Evolutionary conservation across 2,797 vertebrate species (phyloP).

Genomic region (Lithobates sylvaticus): DNA sequence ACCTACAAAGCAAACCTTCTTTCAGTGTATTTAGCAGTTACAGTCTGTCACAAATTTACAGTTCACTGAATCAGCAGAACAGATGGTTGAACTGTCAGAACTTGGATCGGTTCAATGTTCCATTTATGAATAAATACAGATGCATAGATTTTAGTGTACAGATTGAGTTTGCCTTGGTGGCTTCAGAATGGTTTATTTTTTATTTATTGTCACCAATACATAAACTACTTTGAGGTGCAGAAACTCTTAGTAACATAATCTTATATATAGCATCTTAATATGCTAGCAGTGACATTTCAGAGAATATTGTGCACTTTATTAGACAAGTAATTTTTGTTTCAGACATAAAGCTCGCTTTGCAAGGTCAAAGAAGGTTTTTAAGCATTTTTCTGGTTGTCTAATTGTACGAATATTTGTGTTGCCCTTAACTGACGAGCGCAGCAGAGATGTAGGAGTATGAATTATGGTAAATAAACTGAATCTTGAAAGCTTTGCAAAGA

Average conservation of each 20-base stretch:
- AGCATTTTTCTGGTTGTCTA: neutral
- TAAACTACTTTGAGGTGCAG: too few relatives aligned
- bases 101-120: neutral
- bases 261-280: too few relatives aligned
- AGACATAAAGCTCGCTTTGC: neutral
- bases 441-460: neutral
- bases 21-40: too few relatives aligned
- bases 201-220: too few relatives aligned
- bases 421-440: neutral
- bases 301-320: too few relatives aligned
- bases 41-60: neutral
- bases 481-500: constrained; percentile 2
- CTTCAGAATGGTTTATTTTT: too few relatives aligned
- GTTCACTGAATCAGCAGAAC: neutral
- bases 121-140: neutral
- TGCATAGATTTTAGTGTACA: too few relatives aligned
- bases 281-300: too few relatives aligned
- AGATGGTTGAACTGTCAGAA: neutral
- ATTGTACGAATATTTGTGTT: neutral
- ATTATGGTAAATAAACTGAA: constrained; percentile 2
- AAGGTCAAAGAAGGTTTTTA: neutral
- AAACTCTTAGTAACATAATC: too few relatives aligned
- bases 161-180: too few relatives aligned
- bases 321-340: too few relatives aligned
- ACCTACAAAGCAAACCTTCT: too few relatives aligned